Evolutionary conservation across 2,797 vertebrate genomes (phyloP), one percentile per base, ranked within the genome.

Genomic region (Rhinichthys osculus): DNA sequence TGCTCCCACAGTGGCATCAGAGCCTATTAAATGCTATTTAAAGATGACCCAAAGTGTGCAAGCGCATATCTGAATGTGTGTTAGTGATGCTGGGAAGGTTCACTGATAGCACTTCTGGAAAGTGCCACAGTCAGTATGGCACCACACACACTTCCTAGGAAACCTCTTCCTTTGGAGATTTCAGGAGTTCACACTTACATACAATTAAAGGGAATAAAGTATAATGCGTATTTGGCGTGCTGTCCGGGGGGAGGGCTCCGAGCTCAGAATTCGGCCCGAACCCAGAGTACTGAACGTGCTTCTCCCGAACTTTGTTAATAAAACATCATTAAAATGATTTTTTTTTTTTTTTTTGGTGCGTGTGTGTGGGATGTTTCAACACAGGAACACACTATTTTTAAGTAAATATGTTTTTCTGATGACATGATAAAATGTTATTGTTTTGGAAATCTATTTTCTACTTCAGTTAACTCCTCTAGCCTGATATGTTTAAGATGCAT

Each of bases 21-120:
- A 84, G 50, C 27, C 23, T 67, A 85, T 85, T 74, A 74, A 87
- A 81, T 16, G 23, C 85, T 86, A 85, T 86, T 87, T 89, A 88
- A 88, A 85, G 82, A 89, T 89, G 82, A 76, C 33, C 82, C 38
- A 16, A 84, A 83, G 71, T 57, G 66, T 38, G 44, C 52, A 23
- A 70, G 38, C 23, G 62, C 54, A 38, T 74, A 69, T 57, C 23
- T 69, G 19, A 47, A 74, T 84, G 72, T 27, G n/a, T 50, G 66
- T 44, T 35, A 64, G 42, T 59, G 85, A 59, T 79, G 74, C 52
- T 72, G 52, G 52, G 27, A 85, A 79, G 44, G 62, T 67, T 44
- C 62, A 77, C 62, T 77, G 59, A 84, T 3, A 19, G 16, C 30
- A 30, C 42, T 66, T 72, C 81, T 82, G 21, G 57, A 76, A n/a